Conservation (phyloP, 2,888 invertebrate genomes). For the Ormyrus nitidulus region DNA sequence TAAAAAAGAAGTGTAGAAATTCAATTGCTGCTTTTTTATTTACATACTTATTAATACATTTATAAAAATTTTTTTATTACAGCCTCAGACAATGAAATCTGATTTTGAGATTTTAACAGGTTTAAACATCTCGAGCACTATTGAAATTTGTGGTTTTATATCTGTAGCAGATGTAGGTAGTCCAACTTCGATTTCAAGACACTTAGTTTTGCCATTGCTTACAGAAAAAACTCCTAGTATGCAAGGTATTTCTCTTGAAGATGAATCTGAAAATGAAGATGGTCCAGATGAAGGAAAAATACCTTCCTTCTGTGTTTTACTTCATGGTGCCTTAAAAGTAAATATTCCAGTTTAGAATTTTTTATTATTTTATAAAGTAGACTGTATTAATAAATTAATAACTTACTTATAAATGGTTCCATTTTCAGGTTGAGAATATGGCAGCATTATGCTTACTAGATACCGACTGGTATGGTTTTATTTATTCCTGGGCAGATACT, state of each 20-base stretch:
- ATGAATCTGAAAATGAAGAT: slow-evolving; percentile 78
- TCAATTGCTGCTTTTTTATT: slow-evolving; percentile 1
- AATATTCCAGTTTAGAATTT: neutral
- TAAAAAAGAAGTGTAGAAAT: slow-evolving; percentile 29
- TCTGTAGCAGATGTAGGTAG: slow-evolving; percentile 91
- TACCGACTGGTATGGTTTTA: slow-evolving; percentile 94
- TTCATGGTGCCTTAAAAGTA: slow-evolving; percentile 94
- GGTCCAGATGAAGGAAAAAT: slow-evolving; percentile 84
- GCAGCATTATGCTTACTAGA: slow-evolving; percentile 90
- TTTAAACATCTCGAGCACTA: slow-evolving; percentile 82
- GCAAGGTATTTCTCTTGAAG: slow-evolving; percentile 75
- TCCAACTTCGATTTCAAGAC: slow-evolving; percentile 93
- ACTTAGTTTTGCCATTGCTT: slow-evolving; percentile 88
- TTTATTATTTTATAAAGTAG: slow-evolving; percentile 14
- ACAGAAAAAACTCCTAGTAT: slow-evolving; percentile 74
- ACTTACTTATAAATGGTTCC: neutral
- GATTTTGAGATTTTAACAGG: slow-evolving; percentile 80
- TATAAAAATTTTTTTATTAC: slow-evolving; percentile 52
- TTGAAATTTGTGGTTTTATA: slow-evolving; percentile 92
- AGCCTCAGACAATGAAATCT: slow-evolving; percentile 78
- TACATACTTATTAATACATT: neutral
- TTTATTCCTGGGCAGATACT: slow-evolving; percentile 95
- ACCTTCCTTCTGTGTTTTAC: slow-evolving; percentile 93
- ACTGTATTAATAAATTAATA: neutral
- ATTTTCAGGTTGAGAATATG: slow-evolving; percentile 87